Base-by-base conservation (phyloP, 2,113 vertebrate genomes). In the Amblyornis subalaris region DNA sequence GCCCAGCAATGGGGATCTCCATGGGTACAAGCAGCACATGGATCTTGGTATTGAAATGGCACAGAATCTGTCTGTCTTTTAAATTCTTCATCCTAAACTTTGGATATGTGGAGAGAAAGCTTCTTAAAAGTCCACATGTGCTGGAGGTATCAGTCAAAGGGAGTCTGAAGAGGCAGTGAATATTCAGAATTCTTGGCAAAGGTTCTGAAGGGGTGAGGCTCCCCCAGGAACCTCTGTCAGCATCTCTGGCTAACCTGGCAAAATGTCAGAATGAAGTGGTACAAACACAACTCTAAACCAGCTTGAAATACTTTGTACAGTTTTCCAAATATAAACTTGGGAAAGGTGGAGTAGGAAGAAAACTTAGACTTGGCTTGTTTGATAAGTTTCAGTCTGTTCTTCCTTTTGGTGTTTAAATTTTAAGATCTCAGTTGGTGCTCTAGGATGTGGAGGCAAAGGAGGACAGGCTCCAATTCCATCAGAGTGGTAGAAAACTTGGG, bases 191-290 rank as follows among this genome's bases (percentile, higher is more conserved):
- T 51, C 28, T 38, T 51, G 72, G 42, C 62, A 24, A 29, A 60
- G 36, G 35, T 62, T 86, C 55, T 38, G 51, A 65, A 84, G 84
- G 55, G 33, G 9, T 42, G 19, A 42, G 29, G 44, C 29, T 69
- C 33, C 2, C 42, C 19, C 58, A 65, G 64, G 29, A 40, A 28
- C 16, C 0, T 26, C 55, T 2, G 0, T 47, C 2, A 1, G 40
- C 38, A 7, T 65, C 67, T 83, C 50, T 83, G 74, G 24, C 71
- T 62, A 47, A 8, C 51, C 28, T 76, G 76, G 36, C 78, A 55
- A n/a, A 24, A 2, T 18, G 9, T 9, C 70, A 55, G 36, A 44
- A 64, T 29, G 6, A 58, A 72, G 35, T 14, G 33, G 28, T 48
- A 44, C 45, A 61, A 75, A 54, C 69, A 22, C 22, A 48, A 3